Evolutionary conservation across 2,888 invertebrate genomes (phyloP), one percentile per base, ranked within the genome.

Genomic region (Galeopsomyia nigrocyanea): DNA sequence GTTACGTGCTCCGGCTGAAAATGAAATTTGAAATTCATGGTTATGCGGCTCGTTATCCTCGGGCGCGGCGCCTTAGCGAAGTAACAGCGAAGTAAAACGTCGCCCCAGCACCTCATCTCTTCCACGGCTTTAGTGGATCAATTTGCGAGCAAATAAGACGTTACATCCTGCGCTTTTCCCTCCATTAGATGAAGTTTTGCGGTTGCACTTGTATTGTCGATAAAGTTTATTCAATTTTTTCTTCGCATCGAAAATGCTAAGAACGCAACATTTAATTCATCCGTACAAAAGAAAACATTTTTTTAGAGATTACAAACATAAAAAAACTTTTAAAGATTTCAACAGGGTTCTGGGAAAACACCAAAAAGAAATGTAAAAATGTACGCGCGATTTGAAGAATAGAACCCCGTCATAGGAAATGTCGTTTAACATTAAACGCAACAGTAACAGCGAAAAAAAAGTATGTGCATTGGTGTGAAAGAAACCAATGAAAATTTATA

Each of bases 11-110:
- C 73, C 73, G 72, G 74, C 77, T 75, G 50, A 66, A 78, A 79
- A 82, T 80, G 78, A 79, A 77, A 81, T 79, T 80, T 77, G 77
- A 78, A 79, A 76, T 77, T 77, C 74, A 77, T 75, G 77, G 78
- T 78, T 75, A 73, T 71, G 76, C 73, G 78, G 78, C 78, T 78
- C 76, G 75, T 77, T 79, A 75, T 75, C 60, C 72, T 31, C 58
- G 21, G 47, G n/a, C 51, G 26, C 21, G 47, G n/a, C 51, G 19
- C 21, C 13, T 71, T 66, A 73, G 58, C 74, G 68, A 53, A 74
- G 70, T 76, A 73, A 73, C 67, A 70, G 68, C 70, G 76, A 77
- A 76, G 75, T 73, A 75, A 78, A 78, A 62, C 22, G 17, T 51
- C 63, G 21, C 69, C 66, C 68, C 39, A 10, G 63, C 71, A 64